These are phyloP conservation scores for Streptopelia turtur DNA, from an alignment of 2,797 vertebrate genomes.

Conservation along the genomic window DNA sequence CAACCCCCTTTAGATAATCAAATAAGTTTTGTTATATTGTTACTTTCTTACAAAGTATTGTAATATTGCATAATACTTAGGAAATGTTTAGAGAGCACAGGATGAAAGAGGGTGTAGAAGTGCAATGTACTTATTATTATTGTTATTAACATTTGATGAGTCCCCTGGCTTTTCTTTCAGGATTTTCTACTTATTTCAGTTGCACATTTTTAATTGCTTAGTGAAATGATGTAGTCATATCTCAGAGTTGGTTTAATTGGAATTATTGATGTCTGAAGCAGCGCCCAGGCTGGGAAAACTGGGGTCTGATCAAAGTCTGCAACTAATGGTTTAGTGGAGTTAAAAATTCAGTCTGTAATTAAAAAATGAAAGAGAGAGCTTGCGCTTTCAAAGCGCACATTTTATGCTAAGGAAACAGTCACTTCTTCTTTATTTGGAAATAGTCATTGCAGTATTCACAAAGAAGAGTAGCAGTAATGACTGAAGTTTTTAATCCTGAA, in stretches of 20 bases:
- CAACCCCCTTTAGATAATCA: neutral
- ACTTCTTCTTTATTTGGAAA: conserved; percentile 8
- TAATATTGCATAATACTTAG: neutral
- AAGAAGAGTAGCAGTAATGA: neutral
- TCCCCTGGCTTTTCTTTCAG: conserved; percentile 24
- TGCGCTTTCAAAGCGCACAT: neutral
- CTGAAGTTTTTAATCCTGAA: neutral
- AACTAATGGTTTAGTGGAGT: conserved; percentile 43
- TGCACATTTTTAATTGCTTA: conserved; percentile 72
- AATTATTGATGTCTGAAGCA: conserved; percentile 74
- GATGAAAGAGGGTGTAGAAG: neutral
- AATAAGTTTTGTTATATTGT: neutral
- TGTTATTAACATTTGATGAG: conserved; percentile 2
- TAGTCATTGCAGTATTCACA: neutral
- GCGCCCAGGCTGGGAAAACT: conserved; percentile 52
- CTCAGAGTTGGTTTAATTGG: conserved; percentile 68
- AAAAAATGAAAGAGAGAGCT: neutral
- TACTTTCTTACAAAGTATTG: neutral
- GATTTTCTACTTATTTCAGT: conserved; percentile 59
- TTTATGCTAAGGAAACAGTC: neutral
- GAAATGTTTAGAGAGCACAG: neutral
- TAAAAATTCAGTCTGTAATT: conserved; percentile 45
- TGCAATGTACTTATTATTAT: neutral
- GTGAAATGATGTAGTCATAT: conserved; percentile 57
- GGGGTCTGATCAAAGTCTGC: conserved; percentile 61